Conservation (phyloP, 2,113 vertebrate species). For the Synodontis membranacea region DNA sequence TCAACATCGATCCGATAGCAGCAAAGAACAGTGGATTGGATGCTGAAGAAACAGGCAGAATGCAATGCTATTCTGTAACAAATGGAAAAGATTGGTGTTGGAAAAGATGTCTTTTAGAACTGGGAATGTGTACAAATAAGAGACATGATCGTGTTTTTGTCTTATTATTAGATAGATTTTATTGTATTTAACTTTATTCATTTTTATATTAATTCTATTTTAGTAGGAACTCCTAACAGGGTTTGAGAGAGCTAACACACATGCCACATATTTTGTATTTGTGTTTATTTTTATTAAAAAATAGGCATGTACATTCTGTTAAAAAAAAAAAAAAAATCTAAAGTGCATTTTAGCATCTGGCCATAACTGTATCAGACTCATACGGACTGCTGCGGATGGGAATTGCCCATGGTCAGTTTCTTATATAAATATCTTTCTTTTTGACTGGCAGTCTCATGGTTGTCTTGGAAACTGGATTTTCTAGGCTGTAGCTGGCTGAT, state of each 20-base stretch:
- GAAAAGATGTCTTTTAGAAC: background rate
- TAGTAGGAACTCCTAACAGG: background rate
- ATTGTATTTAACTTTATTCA: background rate
- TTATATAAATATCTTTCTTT: slow-evolving; percentile 39
- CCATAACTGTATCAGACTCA: background rate
- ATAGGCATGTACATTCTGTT: background rate
- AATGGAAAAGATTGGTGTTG: background rate
- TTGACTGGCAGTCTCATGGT: slow-evolving; percentile 49
- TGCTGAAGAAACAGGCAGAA: background rate
- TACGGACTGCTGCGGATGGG: background rate
- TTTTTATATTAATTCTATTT: background rate
- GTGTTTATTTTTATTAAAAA: slow-evolving; percentile 1
- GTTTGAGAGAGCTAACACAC: background rate
- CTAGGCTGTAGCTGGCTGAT: slow-evolving; percentile 46
- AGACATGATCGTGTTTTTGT: background rate
- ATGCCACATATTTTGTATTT: background rate
- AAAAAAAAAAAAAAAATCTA: background rate
- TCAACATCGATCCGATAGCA: background rate
- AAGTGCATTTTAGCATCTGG: slow-evolving; percentile 25
- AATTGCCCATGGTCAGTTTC: slow-evolving; percentile 36
- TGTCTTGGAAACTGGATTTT: slow-evolving; percentile 57
- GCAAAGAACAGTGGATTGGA: background rate
- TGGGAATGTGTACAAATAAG: background rate
- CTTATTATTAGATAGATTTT: background rate
- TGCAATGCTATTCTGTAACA: background rate